Percentiles rank a stretch among this genome's conserved stretches.
phyloP scores from a whole-genome alignment of 2,797 vertebrate species.

The Aphelocoma californica region DNA sequence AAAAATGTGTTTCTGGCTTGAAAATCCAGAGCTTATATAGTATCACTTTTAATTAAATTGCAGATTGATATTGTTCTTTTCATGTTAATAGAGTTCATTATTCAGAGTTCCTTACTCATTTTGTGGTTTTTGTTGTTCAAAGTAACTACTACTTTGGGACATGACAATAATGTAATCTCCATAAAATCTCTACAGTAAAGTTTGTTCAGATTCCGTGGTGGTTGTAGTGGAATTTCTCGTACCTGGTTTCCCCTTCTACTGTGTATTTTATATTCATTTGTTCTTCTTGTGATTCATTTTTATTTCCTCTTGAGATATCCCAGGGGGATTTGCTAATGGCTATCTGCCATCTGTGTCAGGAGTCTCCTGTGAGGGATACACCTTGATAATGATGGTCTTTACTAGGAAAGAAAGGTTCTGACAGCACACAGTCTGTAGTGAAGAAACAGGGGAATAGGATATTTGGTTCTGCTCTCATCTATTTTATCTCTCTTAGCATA shows the following conservation, averaged over 20 bases:
- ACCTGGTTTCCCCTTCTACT: not conserved
- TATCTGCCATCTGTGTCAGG: not conserved
- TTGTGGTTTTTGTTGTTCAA: not conserved
- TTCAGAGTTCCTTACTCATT: not conserved
- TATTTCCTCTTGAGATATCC: not conserved
- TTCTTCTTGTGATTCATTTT: not conserved
- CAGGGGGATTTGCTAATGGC: not conserved
- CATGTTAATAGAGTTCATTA: not conserved
- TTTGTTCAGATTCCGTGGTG: not conserved
- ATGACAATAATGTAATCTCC: not conserved
- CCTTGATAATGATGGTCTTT: not conserved
- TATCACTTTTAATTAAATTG: not conserved
- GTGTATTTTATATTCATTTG: not conserved
- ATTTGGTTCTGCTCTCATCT: not conserved
- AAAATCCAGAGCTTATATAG: not conserved
- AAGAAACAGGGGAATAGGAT: not conserved
- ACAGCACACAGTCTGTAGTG: not conserved
- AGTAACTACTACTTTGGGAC: not conserved
- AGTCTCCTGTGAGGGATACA: not conserved
- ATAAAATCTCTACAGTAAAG: not conserved
- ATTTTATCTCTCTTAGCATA: not conserved
- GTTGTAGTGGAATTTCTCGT: not conserved
- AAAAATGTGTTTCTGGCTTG: not conserved
- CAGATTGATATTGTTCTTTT: not conserved
- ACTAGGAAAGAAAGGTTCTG: not conserved